Conservation (phyloP, 2,797 vertebrate species). For the Alca torda region DNA sequence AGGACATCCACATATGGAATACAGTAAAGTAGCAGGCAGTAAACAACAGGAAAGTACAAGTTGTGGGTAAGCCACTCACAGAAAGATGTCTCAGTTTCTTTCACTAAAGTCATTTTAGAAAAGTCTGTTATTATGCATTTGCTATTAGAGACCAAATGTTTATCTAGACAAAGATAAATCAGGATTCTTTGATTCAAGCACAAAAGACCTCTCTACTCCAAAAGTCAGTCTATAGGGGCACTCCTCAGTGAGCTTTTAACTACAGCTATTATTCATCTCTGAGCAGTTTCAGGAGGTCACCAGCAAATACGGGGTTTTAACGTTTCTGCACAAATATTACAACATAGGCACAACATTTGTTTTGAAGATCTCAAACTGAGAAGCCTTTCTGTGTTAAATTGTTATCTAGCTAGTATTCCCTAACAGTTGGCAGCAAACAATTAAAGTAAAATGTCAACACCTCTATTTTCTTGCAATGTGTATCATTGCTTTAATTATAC, state of each 20-base stretch:
- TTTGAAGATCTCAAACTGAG: background rate
- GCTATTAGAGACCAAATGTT: background rate
- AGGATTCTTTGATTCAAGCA: background rate
- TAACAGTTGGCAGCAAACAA: background rate
- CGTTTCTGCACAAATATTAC: background rate
- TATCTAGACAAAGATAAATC: background rate
- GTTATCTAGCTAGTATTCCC: background rate
- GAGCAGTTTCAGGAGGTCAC: background rate
- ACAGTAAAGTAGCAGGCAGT: background rate
- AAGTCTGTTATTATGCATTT: background rate
- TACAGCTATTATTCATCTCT: background rate
- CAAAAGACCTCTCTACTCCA: background rate
- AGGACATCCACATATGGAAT: background rate
- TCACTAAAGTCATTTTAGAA: background rate
- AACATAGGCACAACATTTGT: background rate
- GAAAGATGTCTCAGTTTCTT: background rate
- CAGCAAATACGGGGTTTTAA: background rate
- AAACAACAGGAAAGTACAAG: fast-evolving
- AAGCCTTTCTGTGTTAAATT: background rate
- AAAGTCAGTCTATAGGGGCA: background rate
- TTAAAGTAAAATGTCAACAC: background rate
- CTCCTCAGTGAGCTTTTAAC: background rate
- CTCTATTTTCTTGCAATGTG: background rate
- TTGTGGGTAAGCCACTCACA: background rate
- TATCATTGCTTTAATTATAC: background rate